Evolutionary conservation across 2,888 invertebrate species (phyloP), one percentile per base, ranked within the genome.

Genomic region (Spilosoma lubricipeda): DNA sequence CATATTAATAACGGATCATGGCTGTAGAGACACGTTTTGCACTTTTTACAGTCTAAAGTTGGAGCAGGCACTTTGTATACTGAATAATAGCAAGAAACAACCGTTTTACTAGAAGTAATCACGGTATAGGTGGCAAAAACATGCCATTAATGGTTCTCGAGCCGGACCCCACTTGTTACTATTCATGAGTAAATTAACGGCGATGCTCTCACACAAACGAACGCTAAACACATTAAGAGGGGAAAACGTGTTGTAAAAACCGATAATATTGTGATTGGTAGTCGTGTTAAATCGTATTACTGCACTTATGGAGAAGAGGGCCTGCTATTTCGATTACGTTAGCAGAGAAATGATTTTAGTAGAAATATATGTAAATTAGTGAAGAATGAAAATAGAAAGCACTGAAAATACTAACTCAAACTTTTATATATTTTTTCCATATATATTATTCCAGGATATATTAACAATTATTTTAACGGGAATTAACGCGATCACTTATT

Each of bases 71-170:
- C 90, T 93, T 93, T 92, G 92, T 93, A 91, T 92, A 91, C 90
- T 92, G 91, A 90, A 91, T 87, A 88, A 92, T 91, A 90, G 91
- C 90, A 91, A 93, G 92, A 93, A 92, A 93, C 86, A 90, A 91
- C 91, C 91, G 92, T 93, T 93, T 93, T 91, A 92, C 90, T 89
- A 92, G 92, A 94, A 93, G 90, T 93, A 94, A 94, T 94, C 92
- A 93, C 90, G 89, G 92, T 90, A 90, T 92, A 85, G 90, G 89
- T 91, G 85, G 91, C 91, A 94, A 94, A 95, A 95, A 95, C 91
- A 89, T 81, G 87, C 91, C 90, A 92, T 92, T 93, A 93, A 91
- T 91, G 90, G 83, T 87, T 82, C 82, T 85, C 87, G 86, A 88
- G 88, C 88, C 90, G 88, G 86, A 87, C 86, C 81, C 87, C 86